Conservation (phyloP, 2,797 vertebrate species). For the Eidolon dupreanum region DNA sequence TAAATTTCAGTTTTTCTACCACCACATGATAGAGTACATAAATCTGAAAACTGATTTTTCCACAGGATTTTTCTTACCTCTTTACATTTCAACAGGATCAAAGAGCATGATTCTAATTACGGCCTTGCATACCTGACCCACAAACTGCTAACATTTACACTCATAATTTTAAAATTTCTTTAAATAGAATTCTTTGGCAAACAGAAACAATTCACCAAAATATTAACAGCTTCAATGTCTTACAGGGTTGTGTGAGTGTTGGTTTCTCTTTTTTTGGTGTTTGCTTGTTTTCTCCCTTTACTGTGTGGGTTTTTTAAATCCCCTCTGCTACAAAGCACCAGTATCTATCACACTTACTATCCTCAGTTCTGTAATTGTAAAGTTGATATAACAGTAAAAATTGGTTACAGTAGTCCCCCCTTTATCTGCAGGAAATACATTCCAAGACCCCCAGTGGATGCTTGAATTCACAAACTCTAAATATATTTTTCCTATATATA, state of each 20-base stretch:
- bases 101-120: not conserved
- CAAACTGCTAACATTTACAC: not conserved
- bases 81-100: not conserved
- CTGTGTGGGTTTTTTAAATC: not conserved
- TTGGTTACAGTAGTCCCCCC: not conserved
- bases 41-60: slow-evolving; percentile 32
- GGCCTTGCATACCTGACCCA: not conserved
- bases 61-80: not conserved
- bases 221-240: not conserved
- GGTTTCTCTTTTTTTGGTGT: not conserved
- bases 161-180: not conserved
- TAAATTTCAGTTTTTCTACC: not conserved
- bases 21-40: slow-evolving; percentile 1
- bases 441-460: too few relatives aligned
- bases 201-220: slow-evolving; percentile 22
- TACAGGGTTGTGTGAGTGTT: not conserved
- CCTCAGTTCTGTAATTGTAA: not conserved
- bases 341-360: not conserved
- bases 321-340: not conserved
- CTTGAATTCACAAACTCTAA: too few relatives aligned
- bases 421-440: too few relatives aligned
- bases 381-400: not conserved
- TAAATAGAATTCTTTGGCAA: slow-evolving; percentile 1
- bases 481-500: too few relatives aligned
- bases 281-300: not conserved